phyloP scores from a whole-genome alignment of 1,140 invertebrate genomes.

The Apolygus lucorum region DNA sequence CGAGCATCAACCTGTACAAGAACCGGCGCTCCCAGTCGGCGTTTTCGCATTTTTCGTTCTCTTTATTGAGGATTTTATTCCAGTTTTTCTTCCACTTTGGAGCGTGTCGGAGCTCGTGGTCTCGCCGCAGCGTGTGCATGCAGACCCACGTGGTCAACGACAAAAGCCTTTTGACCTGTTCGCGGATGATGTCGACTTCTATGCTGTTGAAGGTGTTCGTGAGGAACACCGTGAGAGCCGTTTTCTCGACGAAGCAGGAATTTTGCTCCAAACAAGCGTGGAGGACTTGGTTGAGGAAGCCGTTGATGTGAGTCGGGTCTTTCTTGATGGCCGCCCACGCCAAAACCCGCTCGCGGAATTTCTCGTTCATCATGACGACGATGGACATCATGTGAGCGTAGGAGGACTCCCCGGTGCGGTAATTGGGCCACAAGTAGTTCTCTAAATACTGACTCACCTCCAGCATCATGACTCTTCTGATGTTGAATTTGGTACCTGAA shows the following conservation, averaged over 20 bases:
- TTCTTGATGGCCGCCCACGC: constrained; percentile 88
- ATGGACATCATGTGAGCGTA: constrained; percentile 88
- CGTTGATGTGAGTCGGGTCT: constrained; percentile 68
- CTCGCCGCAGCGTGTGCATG: constrained; percentile 69
- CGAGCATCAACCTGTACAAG: constrained; percentile 78
- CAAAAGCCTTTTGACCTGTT: constrained; percentile 84
- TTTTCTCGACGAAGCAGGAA: constrained; percentile 67
- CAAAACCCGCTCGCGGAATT: constrained; percentile 90
- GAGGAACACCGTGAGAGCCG: constrained; percentile 78
- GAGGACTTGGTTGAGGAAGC: constrained; percentile 81
- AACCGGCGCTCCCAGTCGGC: constrained; percentile 83
- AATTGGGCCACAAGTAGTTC: constrained; percentile 97
- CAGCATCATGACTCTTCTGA: constrained; percentile 84
- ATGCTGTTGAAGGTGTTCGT: constrained; percentile 96
- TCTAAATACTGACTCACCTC: constrained; percentile 97
- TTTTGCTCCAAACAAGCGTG: constrained; percentile 51
- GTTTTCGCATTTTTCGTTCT: constrained; percentile 60
- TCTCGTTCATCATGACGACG: constrained; percentile 96
- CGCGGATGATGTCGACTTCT: constrained; percentile 86
- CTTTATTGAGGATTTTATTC: constrained; percentile 79
- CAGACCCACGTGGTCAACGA: constrained; percentile 92
- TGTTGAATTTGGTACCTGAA: constrained; percentile 64
- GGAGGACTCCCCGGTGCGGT: constrained; percentile 52
- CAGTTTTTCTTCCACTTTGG: constrained; percentile 90
- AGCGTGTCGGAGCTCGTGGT: constrained; percentile 74